phyloP scores from a whole-genome alignment of 2,888 invertebrate species.

The Xestia rhomboidea region DNA sequence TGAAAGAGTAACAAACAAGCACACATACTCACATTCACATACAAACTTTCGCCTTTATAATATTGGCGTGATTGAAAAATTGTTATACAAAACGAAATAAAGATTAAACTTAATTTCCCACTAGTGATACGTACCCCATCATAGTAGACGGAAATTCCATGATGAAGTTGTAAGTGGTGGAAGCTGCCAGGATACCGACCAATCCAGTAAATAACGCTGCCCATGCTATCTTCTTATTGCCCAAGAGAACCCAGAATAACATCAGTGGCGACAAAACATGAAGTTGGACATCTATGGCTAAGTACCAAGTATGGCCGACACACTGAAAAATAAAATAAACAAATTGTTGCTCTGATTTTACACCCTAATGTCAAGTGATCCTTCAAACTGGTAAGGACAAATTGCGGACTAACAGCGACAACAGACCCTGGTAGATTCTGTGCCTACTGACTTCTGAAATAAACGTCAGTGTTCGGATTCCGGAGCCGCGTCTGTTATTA shows the following conservation, averaged over 20 bases:
- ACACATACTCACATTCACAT: too few relatives aligned
- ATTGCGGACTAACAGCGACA: background rate
- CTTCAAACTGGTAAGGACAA: background rate
- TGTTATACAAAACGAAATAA: background rate
- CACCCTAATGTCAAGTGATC: background rate
- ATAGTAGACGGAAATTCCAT: constrained; percentile 78
- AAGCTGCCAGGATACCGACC: constrained; percentile 64
- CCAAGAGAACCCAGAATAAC: constrained; percentile 69
- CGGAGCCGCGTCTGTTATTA: background rate
- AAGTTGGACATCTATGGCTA: constrained; percentile 75
- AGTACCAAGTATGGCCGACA: constrained; percentile 72
- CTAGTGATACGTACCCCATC: constrained; percentile 73
- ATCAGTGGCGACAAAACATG: constrained; percentile 72
- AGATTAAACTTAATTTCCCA: background rate
- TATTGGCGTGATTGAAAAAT: too few relatives aligned
- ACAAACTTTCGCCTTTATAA: too few relatives aligned
- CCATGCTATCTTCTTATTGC: constrained; percentile 69
- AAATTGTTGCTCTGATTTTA: background rate
- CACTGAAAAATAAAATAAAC: constrained; percentile 63
- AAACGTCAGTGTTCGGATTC: background rate
- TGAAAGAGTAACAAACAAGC: too few relatives aligned
- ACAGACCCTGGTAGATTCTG: background rate
- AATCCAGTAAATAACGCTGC: constrained; percentile 59
- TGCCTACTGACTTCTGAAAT: background rate
- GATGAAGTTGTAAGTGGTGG: constrained; percentile 77